phyloP scores from a whole-genome alignment of 2,797 vertebrate genomes.

The Dallia pectoralis region DNA sequence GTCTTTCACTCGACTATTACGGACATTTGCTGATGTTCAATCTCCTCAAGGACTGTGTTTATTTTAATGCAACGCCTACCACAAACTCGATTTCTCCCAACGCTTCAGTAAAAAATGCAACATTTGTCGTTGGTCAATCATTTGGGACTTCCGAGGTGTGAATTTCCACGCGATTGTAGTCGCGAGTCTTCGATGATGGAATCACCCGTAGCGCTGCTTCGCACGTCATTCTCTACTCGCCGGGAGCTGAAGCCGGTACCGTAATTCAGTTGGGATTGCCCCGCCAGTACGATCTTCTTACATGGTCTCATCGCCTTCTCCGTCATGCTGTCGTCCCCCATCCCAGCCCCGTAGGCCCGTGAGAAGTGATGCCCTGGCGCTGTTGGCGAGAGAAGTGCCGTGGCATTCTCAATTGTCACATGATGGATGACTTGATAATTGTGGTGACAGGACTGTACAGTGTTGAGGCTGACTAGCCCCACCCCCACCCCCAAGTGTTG shows the following conservation, averaged over 20 bases:
- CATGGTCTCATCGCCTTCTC: neutral
- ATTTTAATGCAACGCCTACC: too few species aligned
- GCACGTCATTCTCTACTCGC: neutral
- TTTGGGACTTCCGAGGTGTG: too few species aligned
- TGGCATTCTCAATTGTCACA: slow-evolving; percentile 14
- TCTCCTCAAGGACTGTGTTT: too few species aligned
- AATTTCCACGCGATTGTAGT: too few species aligned
- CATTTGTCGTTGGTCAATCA: too few species aligned
- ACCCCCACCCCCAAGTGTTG: neutral
- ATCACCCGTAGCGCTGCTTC: too few species aligned
- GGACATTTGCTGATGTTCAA: too few species aligned
- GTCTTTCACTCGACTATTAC: too few species aligned
- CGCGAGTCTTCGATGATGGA: too few species aligned
- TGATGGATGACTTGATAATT: slow-evolving; percentile 3
- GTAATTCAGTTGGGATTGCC: neutral
- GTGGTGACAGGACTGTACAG: neutral
- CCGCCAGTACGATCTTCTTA: neutral
- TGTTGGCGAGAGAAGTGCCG: slow-evolving; percentile 25
- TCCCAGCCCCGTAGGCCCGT: neutral
- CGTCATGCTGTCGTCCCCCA: neutral
- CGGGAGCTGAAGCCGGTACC: neutral
- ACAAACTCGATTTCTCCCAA: too few species aligned
- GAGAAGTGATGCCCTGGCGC: neutral
- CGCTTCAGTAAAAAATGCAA: too few species aligned
- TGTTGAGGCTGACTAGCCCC: neutral